These are phyloP conservation scores for Doris montereyensis DNA, from an alignment of 2,888 invertebrate genomes.

Conservation along the genomic window DNA sequence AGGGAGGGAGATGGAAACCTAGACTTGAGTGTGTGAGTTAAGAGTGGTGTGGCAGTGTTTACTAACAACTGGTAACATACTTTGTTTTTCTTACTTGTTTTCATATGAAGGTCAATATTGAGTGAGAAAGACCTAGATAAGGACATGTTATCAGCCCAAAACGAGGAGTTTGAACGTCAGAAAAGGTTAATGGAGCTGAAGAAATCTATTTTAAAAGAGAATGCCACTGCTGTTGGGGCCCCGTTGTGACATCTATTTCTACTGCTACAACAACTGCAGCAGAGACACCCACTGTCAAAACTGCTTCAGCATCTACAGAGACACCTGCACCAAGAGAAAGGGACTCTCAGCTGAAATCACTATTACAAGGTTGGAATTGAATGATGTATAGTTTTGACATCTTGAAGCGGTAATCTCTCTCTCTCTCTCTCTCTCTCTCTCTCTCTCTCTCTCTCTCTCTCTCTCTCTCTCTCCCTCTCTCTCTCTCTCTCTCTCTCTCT, in stretches of 20 bases:
- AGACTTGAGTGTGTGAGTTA: too few relatives aligned
- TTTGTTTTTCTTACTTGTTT: too few relatives aligned
- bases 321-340: conserved; percentile 49
- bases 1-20: too few relatives aligned
- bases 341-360: conserved; percentile 68
- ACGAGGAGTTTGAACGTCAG: conserved; percentile 87
- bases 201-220: conserved; percentile 55
- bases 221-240: conserved; percentile 28
- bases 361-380: conserved; percentile 63
- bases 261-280: neutral
- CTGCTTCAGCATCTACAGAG: conserved; percentile 38
- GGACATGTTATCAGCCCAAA: conserved; percentile 91
- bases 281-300: conserved; percentile 26
- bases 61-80: too few relatives aligned
- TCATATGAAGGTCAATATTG: conserved; percentile 83
- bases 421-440: too few relatives aligned
- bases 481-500: too few relatives aligned
- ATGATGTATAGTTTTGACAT: too few relatives aligned
- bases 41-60: too few relatives aligned
- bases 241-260: too few relatives aligned
- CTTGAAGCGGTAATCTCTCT: too few relatives aligned
- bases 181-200: conserved; percentile 73
- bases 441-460: too few relatives aligned
- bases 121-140: conserved; percentile 93
- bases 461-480: too few relatives aligned